Base-by-base conservation (phyloP, 2,113 vertebrate genomes). In the Rattus rattus region DNA sequence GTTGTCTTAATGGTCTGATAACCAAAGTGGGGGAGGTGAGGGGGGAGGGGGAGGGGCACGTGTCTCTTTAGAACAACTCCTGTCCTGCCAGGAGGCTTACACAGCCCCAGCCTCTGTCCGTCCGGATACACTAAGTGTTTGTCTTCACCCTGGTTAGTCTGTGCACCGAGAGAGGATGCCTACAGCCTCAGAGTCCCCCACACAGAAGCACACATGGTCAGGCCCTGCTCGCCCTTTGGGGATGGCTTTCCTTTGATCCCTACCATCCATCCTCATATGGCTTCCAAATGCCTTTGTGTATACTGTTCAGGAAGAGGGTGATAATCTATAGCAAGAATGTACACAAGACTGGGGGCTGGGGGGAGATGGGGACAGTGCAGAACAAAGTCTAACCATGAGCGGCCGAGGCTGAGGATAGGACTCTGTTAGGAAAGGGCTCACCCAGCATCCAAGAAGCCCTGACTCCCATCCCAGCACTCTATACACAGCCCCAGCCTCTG, bases 131-230 rank as follows among this genome's bases (percentile, higher is more conserved):
- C 22, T 28, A 69, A 91, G 22, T 10, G n/a, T 65, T 67, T 26
- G 33, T 63, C 5, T 3, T 22, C 72, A 47, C 36, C 49, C 7
- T 19, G 13, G 33, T 11, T 75, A 30, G 14, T 54, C 22, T 47
- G 22, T 16, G 9, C 13, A 26, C 7, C 14, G 17, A 28, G 54
- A 61, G 26, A 94, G 54, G 10, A 56, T 75, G 10, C 22, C 17
- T 52, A 54, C 47, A 10, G 75, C 49, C 49, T 19, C 4, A 0
- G 85, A 47, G 59, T 77, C 79, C 39, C 73, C 20, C 36, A 30
- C 47, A 2, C 4, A 5, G 2, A 13, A n/a, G 63, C 30, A 30
- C 36, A 19, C 10, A 52, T 73, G 39, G 33, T 0, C 1, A 20
- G 14, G 4, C 16, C 49, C 49, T n/a, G 12, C 28, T 49, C 7